Conservation (phyloP, 2,888 invertebrate genomes). For the Nephrotoma guestfalica region DNA sequence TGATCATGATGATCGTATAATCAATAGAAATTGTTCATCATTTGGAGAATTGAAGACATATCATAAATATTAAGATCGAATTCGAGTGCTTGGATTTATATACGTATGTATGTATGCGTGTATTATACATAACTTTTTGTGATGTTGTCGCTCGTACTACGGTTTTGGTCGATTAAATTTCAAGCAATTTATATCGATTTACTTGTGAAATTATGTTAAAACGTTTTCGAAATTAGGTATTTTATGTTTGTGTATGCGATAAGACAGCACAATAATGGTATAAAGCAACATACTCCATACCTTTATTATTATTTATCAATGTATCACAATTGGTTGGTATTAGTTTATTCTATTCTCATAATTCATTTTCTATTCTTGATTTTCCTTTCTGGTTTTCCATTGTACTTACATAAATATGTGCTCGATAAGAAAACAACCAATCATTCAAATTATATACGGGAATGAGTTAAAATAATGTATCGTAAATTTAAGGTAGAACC, state of each 20-base stretch:
- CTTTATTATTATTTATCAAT: neutral
- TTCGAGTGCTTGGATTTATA: neutral
- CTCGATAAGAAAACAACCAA: neutral
- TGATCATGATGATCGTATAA: neutral
- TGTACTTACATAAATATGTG: neutral
- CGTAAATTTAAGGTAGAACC: neutral
- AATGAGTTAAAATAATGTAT: neutral
- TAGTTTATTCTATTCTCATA: neutral
- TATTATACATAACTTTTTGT: too few species aligned
- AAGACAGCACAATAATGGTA: neutral
- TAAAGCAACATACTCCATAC: neutral
- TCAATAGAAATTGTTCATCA: neutral
- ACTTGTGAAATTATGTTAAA: neutral
- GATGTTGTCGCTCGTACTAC: too few species aligned
- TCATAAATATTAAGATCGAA: neutral
- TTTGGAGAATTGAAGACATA: neutral
- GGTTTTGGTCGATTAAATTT: too few species aligned
- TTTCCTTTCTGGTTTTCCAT: neutral
- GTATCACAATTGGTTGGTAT: neutral
- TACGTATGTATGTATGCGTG: too few species aligned
- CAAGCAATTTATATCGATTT: neutral
- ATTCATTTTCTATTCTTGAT: neutral
- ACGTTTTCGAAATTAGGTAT: neutral
- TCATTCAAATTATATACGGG: neutral
- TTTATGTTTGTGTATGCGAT: neutral